Conservation (phyloP, 2,888 invertebrate species). For the Caenorhabditis virilis region DNA sequence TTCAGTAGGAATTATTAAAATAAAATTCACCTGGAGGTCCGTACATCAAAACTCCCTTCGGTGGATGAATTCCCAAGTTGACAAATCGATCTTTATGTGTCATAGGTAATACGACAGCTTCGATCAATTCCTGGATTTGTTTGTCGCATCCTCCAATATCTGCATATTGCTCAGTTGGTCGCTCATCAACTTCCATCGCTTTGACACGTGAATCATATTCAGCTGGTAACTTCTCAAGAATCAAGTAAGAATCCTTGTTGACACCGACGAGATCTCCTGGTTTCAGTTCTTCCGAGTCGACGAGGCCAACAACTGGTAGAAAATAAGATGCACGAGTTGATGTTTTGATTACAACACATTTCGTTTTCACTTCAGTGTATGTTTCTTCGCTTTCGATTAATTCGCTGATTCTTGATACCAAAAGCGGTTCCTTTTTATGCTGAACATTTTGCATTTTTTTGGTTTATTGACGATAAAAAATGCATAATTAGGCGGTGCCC, state of each 20-base stretch:
- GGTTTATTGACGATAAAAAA: too few relatives aligned
- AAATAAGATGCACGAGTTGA: constrained; percentile 96
- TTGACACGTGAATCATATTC: constrained; percentile 69
- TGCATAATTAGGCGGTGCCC: too few relatives aligned
- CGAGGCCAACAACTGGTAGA: constrained; percentile 96
- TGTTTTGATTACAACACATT: constrained; percentile 99
- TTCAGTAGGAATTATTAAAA: too few relatives aligned
- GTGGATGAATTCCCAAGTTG: constrained; percentile 93
- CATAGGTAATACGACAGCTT: constrained; percentile 98
- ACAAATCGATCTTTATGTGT: constrained; percentile 96
- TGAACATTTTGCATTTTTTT: too few relatives aligned
- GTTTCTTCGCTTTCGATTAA: constrained; percentile 3
- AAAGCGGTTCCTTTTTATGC: too few relatives aligned
- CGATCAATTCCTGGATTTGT: constrained; percentile 91
- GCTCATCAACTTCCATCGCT: constrained; percentile 84
- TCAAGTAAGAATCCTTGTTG: constrained; percentile 88
- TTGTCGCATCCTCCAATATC: constrained; percentile 99
- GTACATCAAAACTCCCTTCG: constrained; percentile 77
- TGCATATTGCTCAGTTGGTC: constrained; percentile 98
- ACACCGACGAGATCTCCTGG: constrained; percentile 83
- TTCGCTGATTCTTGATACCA: constrained; percentile 3
- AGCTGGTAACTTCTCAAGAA: constrained; percentile 81
- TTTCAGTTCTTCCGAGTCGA: constrained; percentile 94
- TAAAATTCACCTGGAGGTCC: too few relatives aligned
- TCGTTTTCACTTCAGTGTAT: constrained; percentile 76